Percentiles rank a stretch among this genome's conserved stretches.
Conservation (phyloP, 1,140 invertebrate genomes). For the Orchestia grillus region DNA sequence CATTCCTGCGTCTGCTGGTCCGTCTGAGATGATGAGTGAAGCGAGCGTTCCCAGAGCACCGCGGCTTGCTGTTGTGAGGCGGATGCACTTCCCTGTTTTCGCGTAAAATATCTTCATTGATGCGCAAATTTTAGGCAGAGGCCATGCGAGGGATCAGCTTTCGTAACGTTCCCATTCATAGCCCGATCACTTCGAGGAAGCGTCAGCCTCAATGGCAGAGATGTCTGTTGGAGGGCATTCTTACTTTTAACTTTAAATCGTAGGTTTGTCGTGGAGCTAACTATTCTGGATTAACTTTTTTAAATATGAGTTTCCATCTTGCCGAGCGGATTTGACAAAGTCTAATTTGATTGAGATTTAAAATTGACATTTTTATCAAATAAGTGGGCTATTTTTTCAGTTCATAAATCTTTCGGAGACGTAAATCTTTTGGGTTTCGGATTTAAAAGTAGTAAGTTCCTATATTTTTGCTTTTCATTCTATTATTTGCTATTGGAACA, state of each 20-base stretch:
- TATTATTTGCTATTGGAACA: too few relatives aligned
- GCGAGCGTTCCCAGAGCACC: background rate
- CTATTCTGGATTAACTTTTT: background rate
- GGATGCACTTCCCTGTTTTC: background rate
- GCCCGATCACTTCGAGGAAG: background rate
- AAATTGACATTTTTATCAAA: too few relatives aligned
- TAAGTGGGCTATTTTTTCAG: too few relatives aligned
- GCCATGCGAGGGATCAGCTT: background rate
- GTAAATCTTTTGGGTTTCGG: too few relatives aligned
- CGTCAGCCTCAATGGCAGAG: background rate
- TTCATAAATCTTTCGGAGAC: too few relatives aligned
- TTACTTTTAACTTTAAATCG: background rate
- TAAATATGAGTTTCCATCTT: too few relatives aligned
- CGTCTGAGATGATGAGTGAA: background rate
- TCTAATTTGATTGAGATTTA: too few relatives aligned
- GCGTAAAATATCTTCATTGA: background rate
- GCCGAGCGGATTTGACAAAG: too few relatives aligned
- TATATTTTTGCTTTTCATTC: too few relatives aligned
- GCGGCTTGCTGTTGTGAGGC: background rate
- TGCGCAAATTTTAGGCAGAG: background rate
- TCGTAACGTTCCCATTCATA: background rate
- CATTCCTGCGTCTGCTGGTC: background rate
- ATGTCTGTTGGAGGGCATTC: background rate
- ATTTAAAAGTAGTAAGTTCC: too few relatives aligned
- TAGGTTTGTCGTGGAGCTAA: background rate